Conservation (phyloP, 64 coral and sea anemone genomes). For the Montipora efflorescens region DNA sequence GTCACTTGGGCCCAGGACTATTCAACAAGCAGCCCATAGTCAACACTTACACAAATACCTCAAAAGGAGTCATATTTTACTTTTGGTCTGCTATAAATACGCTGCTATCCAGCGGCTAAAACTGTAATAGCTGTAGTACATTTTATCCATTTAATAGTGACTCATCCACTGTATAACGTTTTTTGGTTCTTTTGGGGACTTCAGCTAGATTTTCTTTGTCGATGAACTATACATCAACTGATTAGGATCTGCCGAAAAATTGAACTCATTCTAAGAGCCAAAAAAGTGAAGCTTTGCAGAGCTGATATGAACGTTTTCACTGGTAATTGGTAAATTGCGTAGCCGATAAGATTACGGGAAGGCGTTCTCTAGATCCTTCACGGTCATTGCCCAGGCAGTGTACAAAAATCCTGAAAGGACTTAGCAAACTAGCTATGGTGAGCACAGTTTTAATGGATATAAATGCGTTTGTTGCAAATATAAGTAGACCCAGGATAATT, state of each 20-base stretch:
- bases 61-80: not conserved
- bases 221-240: not conserved
- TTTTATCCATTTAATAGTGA: not conserved
- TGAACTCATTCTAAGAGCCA: not conserved
- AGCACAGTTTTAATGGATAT: not conserved
- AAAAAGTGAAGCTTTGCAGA: not conserved
- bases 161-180: not conserved
- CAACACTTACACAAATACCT: not conserved
- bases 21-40: not conserved
- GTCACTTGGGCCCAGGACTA: slow-evolving; percentile 1
- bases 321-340: not conserved
- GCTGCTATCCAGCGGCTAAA: not conserved
- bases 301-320: not conserved
- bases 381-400: not conserved
- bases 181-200: not conserved
- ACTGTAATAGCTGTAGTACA: not conserved
- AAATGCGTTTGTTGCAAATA: too few species aligned
- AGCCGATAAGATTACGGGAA: not conserved
- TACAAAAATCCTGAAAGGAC: not conserved
- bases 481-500: too few species aligned
- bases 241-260: not conserved
- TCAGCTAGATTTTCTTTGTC: not conserved
- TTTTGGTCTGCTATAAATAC: not conserved
- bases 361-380: not conserved
- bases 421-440: not conserved